Base-by-base conservation (phyloP, 2,888 invertebrate genomes). In the Gastrophysa polygoni region DNA sequence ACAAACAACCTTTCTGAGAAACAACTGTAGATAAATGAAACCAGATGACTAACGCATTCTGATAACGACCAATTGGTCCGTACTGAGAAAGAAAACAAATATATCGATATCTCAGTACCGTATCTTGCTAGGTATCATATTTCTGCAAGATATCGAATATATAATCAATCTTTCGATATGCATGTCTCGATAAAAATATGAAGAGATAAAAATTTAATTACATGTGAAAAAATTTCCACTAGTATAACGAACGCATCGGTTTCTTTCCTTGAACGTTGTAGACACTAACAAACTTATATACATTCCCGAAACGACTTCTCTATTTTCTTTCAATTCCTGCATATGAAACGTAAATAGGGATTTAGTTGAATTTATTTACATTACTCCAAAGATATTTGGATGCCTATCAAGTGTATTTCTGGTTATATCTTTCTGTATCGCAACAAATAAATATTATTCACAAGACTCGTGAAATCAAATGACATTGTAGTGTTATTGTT, bases 71-170 rank as follows among this genome's bases (percentile, higher is more conserved):
- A 38, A 57, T 24, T 3, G 7, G 51, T 47, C 32, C 38, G 34
- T 57, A 57, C n/a, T 38, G 51, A 55, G 16, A 57, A 52, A 32
- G 20, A 46, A 38, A 61, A 62, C 44, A 54, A 46, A 50, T 54
- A 58, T 49, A 62, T 54, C 52, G 18, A 58, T 62, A 55, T 52
- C 47, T 43, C 4, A 32, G 44, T 57, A 60, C 47, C 57, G 56
- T 54, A 43, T 58, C 55, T n/a, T n/a, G n/a, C 32, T 44, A 16
- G 49, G 61, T 65, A 59, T 65, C 56, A 57, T 56, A 49, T 65
- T 59, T 65, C 59, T 57, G 57, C 57, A 59, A 55, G 43, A 32
- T 64, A 64, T 64, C 64, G 47, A 59, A n/a, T n/a, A n/a, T n/a
- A n/a, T n/a, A n/a, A n/a, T n/a, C n/a, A n/a, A 51, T 24, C 24